phyloP scores from a whole-genome alignment of 37 sponge, comb jelly and placozoan genomes.

The Theonella swinhoei region DNA sequence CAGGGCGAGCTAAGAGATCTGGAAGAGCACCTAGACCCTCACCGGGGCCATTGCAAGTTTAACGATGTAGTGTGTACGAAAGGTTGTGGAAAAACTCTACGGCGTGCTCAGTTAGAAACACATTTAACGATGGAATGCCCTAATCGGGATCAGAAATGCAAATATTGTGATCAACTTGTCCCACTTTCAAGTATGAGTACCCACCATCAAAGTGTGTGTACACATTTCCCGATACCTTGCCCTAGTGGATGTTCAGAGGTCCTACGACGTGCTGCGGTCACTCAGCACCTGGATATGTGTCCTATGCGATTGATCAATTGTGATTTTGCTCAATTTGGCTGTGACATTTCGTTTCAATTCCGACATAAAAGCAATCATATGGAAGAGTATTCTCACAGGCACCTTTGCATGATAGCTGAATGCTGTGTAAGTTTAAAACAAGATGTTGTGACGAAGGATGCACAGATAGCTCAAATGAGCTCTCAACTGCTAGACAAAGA shows the following conservation, averaged over 20 bases:
- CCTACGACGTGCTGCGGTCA: background rate
- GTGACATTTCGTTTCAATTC: background rate
- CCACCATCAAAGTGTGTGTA: background rate
- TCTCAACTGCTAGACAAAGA: background rate
- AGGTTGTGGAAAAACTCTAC: background rate
- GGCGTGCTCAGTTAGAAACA: background rate
- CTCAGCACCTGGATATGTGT: background rate
- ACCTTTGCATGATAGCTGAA: background rate
- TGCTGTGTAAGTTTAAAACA: background rate
- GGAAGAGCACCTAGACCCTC: background rate
- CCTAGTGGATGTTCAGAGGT: background rate
- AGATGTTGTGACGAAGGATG: background rate
- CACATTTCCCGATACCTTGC: background rate
- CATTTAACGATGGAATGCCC: background rate
- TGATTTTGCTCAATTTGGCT: background rate
- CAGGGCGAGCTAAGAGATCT: constrained; percentile 1
- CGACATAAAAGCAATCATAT: background rate
- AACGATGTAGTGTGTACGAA: background rate
- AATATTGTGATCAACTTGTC: background rate
- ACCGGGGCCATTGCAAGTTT: background rate
- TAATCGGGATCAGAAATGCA: background rate
- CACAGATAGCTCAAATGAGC: background rate
- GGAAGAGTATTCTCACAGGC: background rate
- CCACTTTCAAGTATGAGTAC: background rate
- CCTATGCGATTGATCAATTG: background rate